Evolutionary conservation across 2,797 vertebrate species (phyloP).

Genomic region (Natrix natrix): DNA sequence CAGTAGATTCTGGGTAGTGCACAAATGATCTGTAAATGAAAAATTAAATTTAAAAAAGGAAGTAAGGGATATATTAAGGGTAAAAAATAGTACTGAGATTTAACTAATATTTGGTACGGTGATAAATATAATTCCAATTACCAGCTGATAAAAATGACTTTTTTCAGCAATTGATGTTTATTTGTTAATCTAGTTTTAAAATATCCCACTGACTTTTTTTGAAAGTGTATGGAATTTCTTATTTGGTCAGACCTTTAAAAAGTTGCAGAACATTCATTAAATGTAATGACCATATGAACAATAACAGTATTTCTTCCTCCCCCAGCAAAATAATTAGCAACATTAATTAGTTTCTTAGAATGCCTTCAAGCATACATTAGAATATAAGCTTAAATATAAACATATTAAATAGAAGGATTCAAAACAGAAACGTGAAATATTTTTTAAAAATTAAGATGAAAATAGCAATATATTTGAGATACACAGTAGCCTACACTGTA

Average conservation of each 20-base stretch:
- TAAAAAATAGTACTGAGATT: background rate
- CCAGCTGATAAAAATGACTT: background rate
- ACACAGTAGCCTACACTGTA: background rate
- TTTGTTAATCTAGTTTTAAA: slow-evolving; percentile 20
- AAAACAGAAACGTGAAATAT: slow-evolving; percentile 52
- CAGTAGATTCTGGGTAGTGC: background rate
- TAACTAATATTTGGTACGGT: background rate
- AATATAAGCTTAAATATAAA: slow-evolving; percentile 48
- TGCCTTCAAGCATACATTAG: slow-evolving; percentile 51
- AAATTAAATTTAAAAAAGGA: background rate
- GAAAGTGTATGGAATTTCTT: slow-evolving; percentile 15
- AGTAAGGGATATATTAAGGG: background rate
- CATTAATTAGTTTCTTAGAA: slow-evolving; percentile 39
- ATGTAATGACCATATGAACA: slow-evolving; percentile 22
- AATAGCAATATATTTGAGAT: slow-evolving; percentile 32
- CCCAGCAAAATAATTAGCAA: slow-evolving; percentile 6
- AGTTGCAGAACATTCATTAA: slow-evolving; percentile 35
- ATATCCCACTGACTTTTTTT: slow-evolving; percentile 17
- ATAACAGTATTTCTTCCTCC: background rate
- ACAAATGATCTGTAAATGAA: slow-evolving; percentile 2
- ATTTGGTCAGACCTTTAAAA: slow-evolving; percentile 56
- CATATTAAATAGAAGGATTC: slow-evolving; percentile 31
- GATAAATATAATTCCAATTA: background rate
- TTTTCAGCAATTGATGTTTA: slow-evolving; percentile 12
- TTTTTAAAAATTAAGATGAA: background rate